phyloP scores from a whole-genome alignment of 1,140 invertebrate genomes.

The Intoshia linei region DNA sequence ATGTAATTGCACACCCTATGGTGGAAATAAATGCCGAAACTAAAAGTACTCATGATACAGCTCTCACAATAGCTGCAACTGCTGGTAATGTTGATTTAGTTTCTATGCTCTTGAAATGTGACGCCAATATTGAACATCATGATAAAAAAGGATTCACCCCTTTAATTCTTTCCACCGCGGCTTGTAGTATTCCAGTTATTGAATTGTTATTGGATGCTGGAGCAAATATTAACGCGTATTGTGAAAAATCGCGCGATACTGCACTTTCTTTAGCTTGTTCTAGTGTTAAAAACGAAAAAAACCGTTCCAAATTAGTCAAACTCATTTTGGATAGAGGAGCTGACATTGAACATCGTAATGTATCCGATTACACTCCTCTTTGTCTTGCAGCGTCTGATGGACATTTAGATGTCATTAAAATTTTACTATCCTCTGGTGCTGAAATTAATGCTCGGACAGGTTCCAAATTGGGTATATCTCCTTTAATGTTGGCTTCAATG shows the following conservation, averaged over 20 bases:
- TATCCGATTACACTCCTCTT: slow-evolving; percentile 88
- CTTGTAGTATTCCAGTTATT: slow-evolving; percentile 68
- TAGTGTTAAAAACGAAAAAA: slow-evolving; percentile 55
- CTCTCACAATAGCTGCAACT: slow-evolving; percentile 70
- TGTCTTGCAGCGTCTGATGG: slow-evolving; percentile 83
- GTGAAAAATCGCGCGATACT: slow-evolving; percentile 88
- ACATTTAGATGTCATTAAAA: slow-evolving; percentile 86
- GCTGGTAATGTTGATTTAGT: slow-evolving; percentile 80
- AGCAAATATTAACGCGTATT: slow-evolving; percentile 82
- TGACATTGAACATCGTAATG: slow-evolving; percentile 93
- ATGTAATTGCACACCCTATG: slow-evolving; percentile 10
- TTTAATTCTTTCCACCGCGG: slow-evolving; percentile 70
- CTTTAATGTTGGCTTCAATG: slow-evolving; percentile 94
- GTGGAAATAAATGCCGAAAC: slow-evolving; percentile 46
- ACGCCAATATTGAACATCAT: slow-evolving; percentile 72
- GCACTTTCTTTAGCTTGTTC: slow-evolving; percentile 81
- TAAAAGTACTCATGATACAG: slow-evolving; percentile 86
- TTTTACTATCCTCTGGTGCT: slow-evolving; percentile 59
- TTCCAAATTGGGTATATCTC: slow-evolving; percentile 68
- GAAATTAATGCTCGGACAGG: slow-evolving; percentile 58
- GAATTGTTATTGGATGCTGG: slow-evolving; percentile 60
- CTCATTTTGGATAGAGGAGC: slow-evolving; percentile 48
- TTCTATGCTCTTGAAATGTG: slow-evolving; percentile 47
- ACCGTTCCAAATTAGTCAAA: slow-evolving; percentile 38
- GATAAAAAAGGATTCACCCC: slow-evolving; percentile 95